A percentile compares a stretch with the other conserved stretches of the same genome.
These are phyloP conservation scores for Piezodorus guildinii DNA, from an alignment of 1,140 invertebrate genomes.

Conservation along the genomic window DNA sequence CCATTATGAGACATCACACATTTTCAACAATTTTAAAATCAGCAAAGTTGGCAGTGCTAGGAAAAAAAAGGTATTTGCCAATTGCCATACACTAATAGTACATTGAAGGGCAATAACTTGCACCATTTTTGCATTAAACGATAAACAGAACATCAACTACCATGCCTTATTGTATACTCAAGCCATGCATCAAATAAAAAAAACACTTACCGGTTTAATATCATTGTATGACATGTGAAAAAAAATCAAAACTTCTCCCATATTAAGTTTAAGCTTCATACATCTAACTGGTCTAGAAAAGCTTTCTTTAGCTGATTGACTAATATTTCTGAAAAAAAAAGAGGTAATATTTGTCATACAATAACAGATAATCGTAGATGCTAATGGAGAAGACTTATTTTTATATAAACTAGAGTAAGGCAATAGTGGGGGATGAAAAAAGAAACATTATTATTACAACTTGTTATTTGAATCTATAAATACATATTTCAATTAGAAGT, in stretches of 20 bases:
- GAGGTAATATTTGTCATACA: no score
- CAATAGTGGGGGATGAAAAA: no score
- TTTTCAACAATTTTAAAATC: no score
- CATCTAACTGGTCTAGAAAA: constrained; percentile 35
- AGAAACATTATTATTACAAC: no score
- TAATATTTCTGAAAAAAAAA: constrained; percentile 34
- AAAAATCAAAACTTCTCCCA: constrained; percentile 37
- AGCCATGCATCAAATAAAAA: constrained; percentile 3
- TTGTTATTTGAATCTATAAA: no score
- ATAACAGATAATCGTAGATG: no score
- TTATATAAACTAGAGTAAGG: no score
- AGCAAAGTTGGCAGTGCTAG: constrained; percentile 5
- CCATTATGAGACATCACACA: constrained; percentile 8
- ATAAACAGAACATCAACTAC: background rate
- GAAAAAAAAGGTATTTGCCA: constrained; percentile 4
- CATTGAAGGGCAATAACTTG: background rate
- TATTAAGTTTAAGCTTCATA: constrained; percentile 35
- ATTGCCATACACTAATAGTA: background rate
- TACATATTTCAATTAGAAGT: no score
- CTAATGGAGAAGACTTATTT: no score
- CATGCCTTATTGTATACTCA: background rate
- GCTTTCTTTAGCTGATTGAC: constrained; percentile 33
- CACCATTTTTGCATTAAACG: background rate
- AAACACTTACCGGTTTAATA: constrained; percentile 34
- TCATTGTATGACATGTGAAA: constrained; percentile 37